Base-by-base conservation (phyloP, 1,140 invertebrate genomes). In the Acromyrmex heyeri region DNA sequence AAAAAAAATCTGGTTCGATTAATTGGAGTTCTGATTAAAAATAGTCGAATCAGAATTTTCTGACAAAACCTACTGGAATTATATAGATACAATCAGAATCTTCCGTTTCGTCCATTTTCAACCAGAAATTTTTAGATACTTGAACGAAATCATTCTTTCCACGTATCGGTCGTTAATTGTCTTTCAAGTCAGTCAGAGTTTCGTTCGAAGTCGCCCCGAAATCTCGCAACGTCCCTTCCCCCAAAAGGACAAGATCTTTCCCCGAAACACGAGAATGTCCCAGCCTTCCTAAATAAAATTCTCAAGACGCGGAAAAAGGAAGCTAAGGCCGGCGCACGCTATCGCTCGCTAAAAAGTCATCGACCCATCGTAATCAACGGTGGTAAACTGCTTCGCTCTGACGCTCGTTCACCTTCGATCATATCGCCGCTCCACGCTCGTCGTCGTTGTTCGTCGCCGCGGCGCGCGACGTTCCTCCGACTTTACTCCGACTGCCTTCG, bases 341-440 rank as follows among this genome's bases (percentile, higher is more conserved):
- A 72, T 82, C 65, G 67, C 38, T 27, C 48, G 44, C 30, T 83
- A 83, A 83, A 83, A 83, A 83, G 79, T 83, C 79, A 75, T 83
- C 79, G 79, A 83, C 69, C 79, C 30, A 34, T 62, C 55, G 53
- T 50, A 57, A 81, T 70, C 77, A 48, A 48, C 38, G 48, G 48
- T 44, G 14, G 48, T 61, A 14, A 21, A 30, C 27, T 14, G 75
- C 44, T 30, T 6, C 38, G 38, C 21, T 18, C 48, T 4, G 34
- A 34, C 50, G 24, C 27, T 30, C 61, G 34, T 50, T 21, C 48
- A 24, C 62, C 67, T 82, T 73, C 79, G 34, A 73, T 82, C 79
- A 82, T 59, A 30, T 82, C 55, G 50, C 12, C 34, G 64, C 76
- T 53, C 67, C 77, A 14, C 30, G 48, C 30, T 48, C 70, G 18